Conservation (phyloP, 2,113 vertebrate species). For the Chaetorhynchus papuensis region DNA sequence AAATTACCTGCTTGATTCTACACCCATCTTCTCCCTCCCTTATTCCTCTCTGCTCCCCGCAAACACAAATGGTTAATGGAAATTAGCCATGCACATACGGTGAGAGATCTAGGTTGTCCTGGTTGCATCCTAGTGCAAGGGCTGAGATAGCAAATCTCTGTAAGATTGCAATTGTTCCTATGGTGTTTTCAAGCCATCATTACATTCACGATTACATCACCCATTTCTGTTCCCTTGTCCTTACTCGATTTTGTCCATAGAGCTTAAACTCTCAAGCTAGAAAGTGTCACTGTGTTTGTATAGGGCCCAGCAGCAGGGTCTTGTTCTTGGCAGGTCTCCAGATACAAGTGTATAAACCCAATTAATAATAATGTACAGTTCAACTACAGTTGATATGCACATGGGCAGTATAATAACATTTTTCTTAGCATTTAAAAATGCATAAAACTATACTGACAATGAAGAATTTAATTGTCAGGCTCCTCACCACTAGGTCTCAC, state of each 20-base stretch:
- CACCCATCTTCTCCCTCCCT: neutral
- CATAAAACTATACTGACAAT: neutral
- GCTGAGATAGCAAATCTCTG: neutral
- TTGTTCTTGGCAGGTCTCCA: neutral
- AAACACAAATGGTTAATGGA: neutral
- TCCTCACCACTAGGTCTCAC: neutral
- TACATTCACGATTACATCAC: neutral
- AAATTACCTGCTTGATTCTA: neutral
- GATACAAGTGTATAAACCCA: neutral
- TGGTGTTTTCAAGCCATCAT: neutral
- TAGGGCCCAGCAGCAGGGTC: neutral
- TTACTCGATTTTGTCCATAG: neutral
- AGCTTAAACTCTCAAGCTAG: neutral
- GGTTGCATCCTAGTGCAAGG: neutral
- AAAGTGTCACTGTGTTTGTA: neutral
- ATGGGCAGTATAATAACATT: neutral
- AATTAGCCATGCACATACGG: rapidly evolving
- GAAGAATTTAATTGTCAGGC: neutral
- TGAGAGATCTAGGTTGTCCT: neutral
- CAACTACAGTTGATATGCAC: neutral
- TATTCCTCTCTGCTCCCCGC: neutral
- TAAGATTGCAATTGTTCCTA: neutral
- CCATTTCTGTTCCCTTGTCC: neutral
- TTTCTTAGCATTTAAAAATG: neutral
- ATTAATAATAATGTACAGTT: neutral